Base-by-base conservation (phyloP, 2,113 vertebrate genomes). In the Archilochus colubris region DNA sequence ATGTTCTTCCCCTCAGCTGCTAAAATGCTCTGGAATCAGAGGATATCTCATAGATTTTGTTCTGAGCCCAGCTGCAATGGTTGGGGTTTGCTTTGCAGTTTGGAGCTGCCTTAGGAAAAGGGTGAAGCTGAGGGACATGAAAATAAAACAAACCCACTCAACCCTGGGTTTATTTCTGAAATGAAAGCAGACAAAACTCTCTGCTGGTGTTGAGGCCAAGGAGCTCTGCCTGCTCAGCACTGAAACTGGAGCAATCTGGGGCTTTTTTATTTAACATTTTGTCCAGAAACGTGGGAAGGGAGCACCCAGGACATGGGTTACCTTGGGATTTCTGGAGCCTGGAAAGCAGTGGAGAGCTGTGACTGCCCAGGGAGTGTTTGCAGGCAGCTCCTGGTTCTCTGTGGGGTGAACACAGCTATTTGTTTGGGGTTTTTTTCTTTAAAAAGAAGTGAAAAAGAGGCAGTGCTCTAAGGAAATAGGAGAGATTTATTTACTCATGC, bases 401-500 rank as follows among this genome's bases (percentile, higher is more conserved):
- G 72, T 27, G 55, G 22, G 44, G 30, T 16, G 58, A 89, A 36
- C 19, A 0, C 24, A 22, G 17, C 51, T 54, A 0, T 69, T 67
- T 91, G 54, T 46, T 87, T 40, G 40, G 40, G 40, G 40, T 40
- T 40, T 40, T 40, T 40, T 40, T 40, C 40, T 40, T 43, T 30
- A 6, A 28, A 63, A 40, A 63, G 44, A 30, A 8, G 19, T 11
- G 77, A 0, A 19, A 72, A 82, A 50, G 58, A 44, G 44, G 27
- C 81, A 91, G 0, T 1, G 33, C 31, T 86, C 12, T 23, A 4
- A 53, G 31, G 16, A 25, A 21, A 74, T 21, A 8, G 4, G 64
- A 21, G 48, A 59, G 82, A 58, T 81, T 74, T 31, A n/a, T 82
- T 91, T 93, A 82, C 77, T 88, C 63, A 43, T 83, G 88, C 88